Percentiles rank a stretch among this genome's conserved stretches.
phyloP scores from a whole-genome alignment of 2,888 invertebrate species.

The Xestoiulus laeticollis region DNA sequence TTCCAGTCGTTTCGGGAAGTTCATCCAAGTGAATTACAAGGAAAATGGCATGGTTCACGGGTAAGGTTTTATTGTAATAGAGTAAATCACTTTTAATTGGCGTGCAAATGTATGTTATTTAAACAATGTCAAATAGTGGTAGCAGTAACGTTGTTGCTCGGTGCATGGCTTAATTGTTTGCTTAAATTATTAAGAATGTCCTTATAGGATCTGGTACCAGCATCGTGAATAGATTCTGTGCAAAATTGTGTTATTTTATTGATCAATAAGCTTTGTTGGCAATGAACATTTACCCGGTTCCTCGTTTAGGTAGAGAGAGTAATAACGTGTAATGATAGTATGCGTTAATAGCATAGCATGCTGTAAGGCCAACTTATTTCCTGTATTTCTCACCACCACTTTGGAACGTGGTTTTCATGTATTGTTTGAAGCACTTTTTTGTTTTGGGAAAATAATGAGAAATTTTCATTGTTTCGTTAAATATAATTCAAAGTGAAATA shows the following conservation, averaged over 20 bases:
- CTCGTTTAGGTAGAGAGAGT: background rate
- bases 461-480: too few relatives aligned
- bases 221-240: background rate
- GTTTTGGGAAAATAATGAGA: too few relatives aligned
- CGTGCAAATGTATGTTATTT: background rate
- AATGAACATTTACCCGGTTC: background rate
- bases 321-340: background rate
- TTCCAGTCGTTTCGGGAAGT: constrained; percentile 96
- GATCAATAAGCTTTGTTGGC: background rate
- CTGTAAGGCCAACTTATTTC: too few relatives aligned
- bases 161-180: background rate
- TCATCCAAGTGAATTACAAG: constrained; percentile 96
- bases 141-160: background rate
- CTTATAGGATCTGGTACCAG: background rate
- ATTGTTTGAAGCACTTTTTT: too few relatives aligned
- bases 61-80: constrained; percentile 64
- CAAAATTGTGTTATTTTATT: background rate
- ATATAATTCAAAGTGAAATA: too few relatives aligned
- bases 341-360: too few relatives aligned
- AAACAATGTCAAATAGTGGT: background rate
- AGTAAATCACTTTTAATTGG: background rate
- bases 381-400: too few relatives aligned
- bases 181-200: constrained; percentile 1
- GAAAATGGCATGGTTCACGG: constrained; percentile 99
- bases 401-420: too few relatives aligned